Conservation (phyloP, 2,113 vertebrate genomes). For the Strix aluco region DNA sequence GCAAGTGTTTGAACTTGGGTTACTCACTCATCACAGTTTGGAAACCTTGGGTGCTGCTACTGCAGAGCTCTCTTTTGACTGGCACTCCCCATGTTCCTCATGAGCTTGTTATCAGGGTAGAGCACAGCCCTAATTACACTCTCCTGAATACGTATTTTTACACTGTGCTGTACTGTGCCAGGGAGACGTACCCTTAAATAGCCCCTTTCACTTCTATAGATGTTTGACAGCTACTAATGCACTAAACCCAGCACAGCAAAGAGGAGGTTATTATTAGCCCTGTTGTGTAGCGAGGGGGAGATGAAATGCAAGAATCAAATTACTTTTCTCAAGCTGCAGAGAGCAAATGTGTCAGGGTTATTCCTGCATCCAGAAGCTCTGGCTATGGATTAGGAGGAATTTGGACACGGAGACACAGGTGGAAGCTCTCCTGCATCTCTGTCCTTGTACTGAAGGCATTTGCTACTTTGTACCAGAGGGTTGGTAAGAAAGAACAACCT, state of each 20-base stretch:
- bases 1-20: not conserved
- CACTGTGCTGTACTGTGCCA: not conserved
- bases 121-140: not conserved
- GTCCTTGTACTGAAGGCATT: not conserved
- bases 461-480: not conserved
- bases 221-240: not conserved
- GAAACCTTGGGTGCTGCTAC: not conserved
- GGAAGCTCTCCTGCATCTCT: not conserved
- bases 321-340: not conserved
- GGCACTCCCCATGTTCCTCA: not conserved
- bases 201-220: not conserved
- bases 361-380: not conserved
- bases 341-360: not conserved
- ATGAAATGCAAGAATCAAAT: not conserved
- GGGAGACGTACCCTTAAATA: not conserved
- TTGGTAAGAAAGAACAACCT: not conserved
- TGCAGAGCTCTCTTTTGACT: not conserved
- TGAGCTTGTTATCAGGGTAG: not conserved
- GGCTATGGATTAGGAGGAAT: not conserved
- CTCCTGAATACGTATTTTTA: not conserved
- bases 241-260: fast-evolving
- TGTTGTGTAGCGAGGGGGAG: not conserved
- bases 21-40: not conserved
- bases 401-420: not conserved
- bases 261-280: not conserved